Percentiles rank a stretch among this genome's conserved stretches.
phyloP scores from a whole-genome alignment of 2,888 invertebrate genomes.

The Drosophila formosana region DNA sequence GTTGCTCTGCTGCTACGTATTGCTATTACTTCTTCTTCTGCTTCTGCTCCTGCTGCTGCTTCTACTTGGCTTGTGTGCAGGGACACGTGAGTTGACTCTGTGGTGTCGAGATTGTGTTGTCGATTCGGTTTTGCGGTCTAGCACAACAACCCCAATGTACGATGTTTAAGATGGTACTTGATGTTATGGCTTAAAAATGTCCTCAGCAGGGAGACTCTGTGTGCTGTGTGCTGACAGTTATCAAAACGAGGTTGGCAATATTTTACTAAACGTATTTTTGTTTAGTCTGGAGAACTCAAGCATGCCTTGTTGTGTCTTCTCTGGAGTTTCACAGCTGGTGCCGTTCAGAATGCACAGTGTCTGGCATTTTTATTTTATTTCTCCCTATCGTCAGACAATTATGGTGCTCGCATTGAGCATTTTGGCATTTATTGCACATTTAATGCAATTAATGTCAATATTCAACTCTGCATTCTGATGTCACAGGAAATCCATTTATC shows the following conservation, averaged over 20 bases:
- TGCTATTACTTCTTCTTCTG: background rate
- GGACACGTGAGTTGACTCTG: slow-evolving; percentile 37
- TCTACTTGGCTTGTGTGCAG: background rate
- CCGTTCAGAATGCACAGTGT: background rate
- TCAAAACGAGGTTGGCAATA: slow-evolving; percentile 3
- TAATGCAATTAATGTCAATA: slow-evolving; percentile 54
- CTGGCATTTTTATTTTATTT: slow-evolving; percentile 13
- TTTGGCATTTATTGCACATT: slow-evolving; percentile 55
- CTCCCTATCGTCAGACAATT: slow-evolving; percentile 23
- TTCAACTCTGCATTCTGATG: slow-evolving; percentile 24
- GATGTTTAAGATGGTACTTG: background rate
- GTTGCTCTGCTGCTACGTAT: background rate
- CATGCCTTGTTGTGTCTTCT: background rate
- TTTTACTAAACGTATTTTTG: slow-evolving; percentile 1
- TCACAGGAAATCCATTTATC: slow-evolving; percentile 56
- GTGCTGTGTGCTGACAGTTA: background rate
- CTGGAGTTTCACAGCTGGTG: background rate
- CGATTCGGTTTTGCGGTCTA: slow-evolving; percentile 61
- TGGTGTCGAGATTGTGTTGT: slow-evolving; percentile 49
- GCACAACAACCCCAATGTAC: slow-evolving; percentile 16
- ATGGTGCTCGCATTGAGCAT: slow-evolving; percentile 32
- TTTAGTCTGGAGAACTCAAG: slow-evolving; percentile 1
- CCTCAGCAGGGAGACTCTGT: background rate
- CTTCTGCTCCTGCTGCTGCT: too few species aligned
- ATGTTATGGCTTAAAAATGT: slow-evolving; percentile 14